Evolutionary conservation across 2,888 invertebrate species (phyloP).

Genomic region (Aphelenchoides bicaudatus): DNA sequence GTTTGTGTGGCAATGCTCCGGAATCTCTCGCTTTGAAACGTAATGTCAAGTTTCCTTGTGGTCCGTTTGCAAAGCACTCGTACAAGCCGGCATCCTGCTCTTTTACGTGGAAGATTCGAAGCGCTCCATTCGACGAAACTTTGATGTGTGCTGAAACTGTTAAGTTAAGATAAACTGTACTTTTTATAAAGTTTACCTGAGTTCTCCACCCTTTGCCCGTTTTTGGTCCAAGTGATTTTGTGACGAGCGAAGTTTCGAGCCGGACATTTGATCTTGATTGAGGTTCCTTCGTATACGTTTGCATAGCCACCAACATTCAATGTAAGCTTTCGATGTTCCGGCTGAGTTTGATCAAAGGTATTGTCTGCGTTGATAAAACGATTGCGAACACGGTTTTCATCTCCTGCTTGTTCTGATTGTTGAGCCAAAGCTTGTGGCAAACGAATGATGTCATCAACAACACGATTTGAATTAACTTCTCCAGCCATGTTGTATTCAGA

Average conservation of each 20-base stretch:
- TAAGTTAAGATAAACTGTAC: constrained; percentile 6
- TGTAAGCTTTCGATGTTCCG: constrained; percentile 48
- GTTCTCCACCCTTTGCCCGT: constrained; percentile 72
- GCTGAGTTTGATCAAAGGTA: constrained; percentile 65
- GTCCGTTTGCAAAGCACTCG: constrained; percentile 77
- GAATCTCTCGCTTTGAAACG: constrained; percentile 71
- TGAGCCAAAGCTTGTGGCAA: not conserved
- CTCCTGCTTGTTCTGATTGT: not conserved
- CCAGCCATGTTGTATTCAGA: not conserved
- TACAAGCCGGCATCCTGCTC: constrained; percentile 66
- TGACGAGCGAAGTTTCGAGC: constrained; percentile 72
- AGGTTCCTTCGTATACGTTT: constrained; percentile 75
- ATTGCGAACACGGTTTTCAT: constrained; percentile 28
- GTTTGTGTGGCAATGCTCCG: constrained; percentile 1
- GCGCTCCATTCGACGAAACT: constrained; percentile 81
- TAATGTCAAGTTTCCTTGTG: constrained; percentile 76
- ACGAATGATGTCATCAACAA: no score
- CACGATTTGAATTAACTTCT: not conserved
- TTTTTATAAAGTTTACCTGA: constrained; percentile 55
- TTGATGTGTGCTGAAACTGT: constrained; percentile 67
- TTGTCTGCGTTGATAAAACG: constrained; percentile 62
- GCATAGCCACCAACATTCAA: constrained; percentile 86
- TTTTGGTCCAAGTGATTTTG: constrained; percentile 76
- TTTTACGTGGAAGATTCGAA: constrained; percentile 77
- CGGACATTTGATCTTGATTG: constrained; percentile 88